Conservation (phyloP, 23 tunicate species). For the Halocynthia roretzi region DNA sequence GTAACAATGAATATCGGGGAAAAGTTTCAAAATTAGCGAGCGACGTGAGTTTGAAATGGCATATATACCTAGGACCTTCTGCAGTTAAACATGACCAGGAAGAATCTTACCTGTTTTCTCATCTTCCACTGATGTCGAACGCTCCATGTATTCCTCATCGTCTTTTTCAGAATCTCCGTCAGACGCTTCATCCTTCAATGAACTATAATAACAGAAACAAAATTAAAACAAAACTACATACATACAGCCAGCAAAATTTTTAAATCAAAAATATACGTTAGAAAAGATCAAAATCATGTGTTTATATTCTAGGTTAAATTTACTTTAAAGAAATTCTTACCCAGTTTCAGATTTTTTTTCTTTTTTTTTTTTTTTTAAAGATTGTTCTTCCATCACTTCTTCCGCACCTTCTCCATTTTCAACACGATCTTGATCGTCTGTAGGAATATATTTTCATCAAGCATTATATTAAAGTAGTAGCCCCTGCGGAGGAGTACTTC, state of each 20-base stretch:
- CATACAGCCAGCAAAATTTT: neutral
- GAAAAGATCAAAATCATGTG: neutral
- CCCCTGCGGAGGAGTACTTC: no score
- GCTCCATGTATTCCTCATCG: slow-evolving; percentile 23
- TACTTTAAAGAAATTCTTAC: no score
- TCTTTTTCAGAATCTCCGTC: slow-evolving; percentile 24
- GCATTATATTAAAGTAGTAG: no score
- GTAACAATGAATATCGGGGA: no score
- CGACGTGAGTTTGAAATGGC: no score
- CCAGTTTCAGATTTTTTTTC: neutral
- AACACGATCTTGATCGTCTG: no score
- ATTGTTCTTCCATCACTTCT: neutral
- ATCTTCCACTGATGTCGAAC: slow-evolving; percentile 29
- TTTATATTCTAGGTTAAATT: no score
- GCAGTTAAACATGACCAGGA: no score
- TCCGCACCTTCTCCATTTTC: no score
- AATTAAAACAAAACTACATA: neutral
- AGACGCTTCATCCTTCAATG: slow-evolving; percentile 2
- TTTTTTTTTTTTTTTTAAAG: neutral
- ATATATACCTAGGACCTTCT: no score
- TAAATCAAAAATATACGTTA: neutral
- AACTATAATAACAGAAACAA: neutral
- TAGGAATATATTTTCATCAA: no score
- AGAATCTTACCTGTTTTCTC: neutral
- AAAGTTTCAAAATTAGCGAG: no score